Conservation (phyloP, 2,797 vertebrate species). For the Hipposideros larvatus region DNA sequence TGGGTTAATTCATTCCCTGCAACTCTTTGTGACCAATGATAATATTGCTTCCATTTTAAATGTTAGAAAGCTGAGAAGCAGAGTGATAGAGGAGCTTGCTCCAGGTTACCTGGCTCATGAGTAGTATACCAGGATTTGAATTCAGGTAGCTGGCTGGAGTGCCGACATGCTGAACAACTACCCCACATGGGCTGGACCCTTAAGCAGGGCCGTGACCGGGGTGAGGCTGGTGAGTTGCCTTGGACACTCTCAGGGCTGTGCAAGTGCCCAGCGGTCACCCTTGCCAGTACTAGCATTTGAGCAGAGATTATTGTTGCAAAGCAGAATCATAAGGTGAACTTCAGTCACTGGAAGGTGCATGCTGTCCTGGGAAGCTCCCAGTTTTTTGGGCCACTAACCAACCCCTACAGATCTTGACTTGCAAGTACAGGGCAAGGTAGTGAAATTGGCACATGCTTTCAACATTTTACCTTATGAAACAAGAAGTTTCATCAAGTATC, state of each 20-base stretch:
- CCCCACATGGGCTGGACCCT: no score
- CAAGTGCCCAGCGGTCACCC: no score
- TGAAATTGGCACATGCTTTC: not conserved
- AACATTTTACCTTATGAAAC: not conserved
- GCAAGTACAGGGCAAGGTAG: not conserved
- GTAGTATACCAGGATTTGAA: not conserved
- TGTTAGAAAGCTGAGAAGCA: not conserved
- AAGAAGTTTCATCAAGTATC: not conserved
- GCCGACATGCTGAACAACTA: not conserved
- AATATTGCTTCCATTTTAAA: not conserved
- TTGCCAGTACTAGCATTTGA: not conserved
- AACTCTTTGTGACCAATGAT: not conserved
- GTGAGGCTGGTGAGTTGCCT: not conserved
- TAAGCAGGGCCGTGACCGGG: not conserved
- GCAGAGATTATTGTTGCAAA: not conserved
- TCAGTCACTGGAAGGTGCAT: not conserved
- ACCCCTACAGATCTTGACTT: not conserved
- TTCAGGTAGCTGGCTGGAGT: not conserved
- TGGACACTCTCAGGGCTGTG: fast-evolving
- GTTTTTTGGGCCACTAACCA: not conserved
- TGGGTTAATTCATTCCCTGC: not conserved
- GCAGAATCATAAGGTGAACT: not conserved
- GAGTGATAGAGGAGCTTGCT: not conserved
- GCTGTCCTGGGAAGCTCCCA: not conserved
- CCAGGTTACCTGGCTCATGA: not conserved